Evolutionary conservation across 2,797 vertebrate species (phyloP).

Genomic region (Phrynocephalus forsythii): DNA sequence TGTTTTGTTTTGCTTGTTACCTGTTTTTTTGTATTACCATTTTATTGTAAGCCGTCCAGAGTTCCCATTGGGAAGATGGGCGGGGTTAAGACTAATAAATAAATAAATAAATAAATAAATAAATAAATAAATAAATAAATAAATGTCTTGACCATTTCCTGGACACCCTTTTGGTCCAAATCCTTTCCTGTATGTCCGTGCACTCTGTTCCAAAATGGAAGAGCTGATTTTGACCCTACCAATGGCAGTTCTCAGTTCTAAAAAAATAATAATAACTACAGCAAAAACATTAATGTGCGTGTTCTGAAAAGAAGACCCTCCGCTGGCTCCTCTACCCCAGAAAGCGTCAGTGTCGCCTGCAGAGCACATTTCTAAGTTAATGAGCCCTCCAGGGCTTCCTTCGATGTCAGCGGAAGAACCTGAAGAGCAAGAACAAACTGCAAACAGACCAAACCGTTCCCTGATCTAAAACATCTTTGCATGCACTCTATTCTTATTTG

Average conservation of each 20-base stretch:
- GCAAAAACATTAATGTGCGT: neutral
- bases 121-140: too few species aligned
- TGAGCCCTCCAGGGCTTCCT: neutral
- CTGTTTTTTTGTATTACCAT: too few species aligned
- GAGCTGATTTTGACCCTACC: neutral
- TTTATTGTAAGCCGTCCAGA: too few species aligned
- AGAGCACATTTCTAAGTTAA: neutral
- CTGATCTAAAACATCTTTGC: neutral
- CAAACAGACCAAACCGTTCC: neutral
- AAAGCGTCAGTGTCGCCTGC: neutral
- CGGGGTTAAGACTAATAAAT: too few species aligned
- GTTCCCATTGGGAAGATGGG: too few species aligned
- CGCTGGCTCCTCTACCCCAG: neutral
- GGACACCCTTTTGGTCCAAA: too few species aligned
- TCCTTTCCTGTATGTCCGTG: too few species aligned
- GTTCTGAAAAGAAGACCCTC: neutral
- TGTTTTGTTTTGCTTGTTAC: too few species aligned
- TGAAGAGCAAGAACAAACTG: neutral
- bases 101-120: too few species aligned
- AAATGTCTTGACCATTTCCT: too few species aligned
- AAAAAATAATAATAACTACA: neutral
- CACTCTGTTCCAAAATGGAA: neutral
- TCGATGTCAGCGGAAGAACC: neutral
- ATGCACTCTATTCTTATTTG: neutral
- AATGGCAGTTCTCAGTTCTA: neutral